A percentile compares a stretch with the other conserved stretches of the same genome.
Evolutionary conservation across 1,140 invertebrate species (phyloP).

Genomic region (Drosophila athabasca): DNA sequence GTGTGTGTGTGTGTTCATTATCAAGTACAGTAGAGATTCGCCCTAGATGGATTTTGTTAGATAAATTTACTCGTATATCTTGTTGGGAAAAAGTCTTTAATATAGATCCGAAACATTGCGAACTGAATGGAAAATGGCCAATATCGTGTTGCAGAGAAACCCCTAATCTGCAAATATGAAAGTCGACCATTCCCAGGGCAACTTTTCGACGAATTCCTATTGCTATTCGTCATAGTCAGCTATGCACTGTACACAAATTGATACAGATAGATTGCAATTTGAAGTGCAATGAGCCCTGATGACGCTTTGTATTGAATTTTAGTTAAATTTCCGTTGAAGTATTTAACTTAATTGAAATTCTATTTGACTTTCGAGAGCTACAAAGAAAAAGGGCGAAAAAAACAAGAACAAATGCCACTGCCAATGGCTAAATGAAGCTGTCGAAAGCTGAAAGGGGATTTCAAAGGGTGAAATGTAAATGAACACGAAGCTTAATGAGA

Average conservation of each 20-base stretch:
- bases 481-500: conserved; percentile 24
- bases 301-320: conserved; percentile 50
- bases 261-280: conserved; percentile 43
- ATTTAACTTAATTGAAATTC: conserved; percentile 65
- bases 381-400: conserved; percentile 6
- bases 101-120: too few species aligned
- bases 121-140: too few species aligned
- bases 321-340: conserved; percentile 59
- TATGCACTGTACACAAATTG: conserved; percentile 50
- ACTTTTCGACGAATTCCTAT: too few species aligned
- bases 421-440: conserved; percentile 24
- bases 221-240: conserved; percentile 3
- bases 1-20: conserved; percentile 30
- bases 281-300: conserved; percentile 41
- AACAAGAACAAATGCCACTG: conserved; percentile 4
- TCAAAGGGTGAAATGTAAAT: conserved; percentile 17
- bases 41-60: background rate
- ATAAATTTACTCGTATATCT: too few species aligned
- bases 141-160: too few species aligned
- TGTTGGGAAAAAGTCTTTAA: too few species aligned
- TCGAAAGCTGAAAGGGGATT: background rate
- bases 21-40: conserved; percentile 23
- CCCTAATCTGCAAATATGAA: too few species aligned
- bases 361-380: conserved; percentile 40
- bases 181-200: too few species aligned